phyloP scores from a whole-genome alignment of 1,140 invertebrate species.

The Cydia strobilella region DNA sequence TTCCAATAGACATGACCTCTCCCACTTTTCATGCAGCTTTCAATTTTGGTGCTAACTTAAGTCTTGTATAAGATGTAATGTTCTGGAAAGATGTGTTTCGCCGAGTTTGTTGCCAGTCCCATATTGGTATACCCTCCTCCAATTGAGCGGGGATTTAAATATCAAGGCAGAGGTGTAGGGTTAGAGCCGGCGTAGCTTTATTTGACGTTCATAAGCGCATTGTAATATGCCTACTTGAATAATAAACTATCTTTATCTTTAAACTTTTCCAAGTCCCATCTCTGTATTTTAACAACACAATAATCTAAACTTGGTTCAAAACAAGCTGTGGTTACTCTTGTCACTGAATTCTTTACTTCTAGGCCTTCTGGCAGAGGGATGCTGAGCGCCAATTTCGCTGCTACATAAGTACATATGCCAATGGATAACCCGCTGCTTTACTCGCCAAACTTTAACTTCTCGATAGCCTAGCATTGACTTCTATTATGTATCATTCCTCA shows the following conservation, averaged over 20 bases:
- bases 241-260: too few relatives aligned
- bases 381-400: conserved; percentile 97
- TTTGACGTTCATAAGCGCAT: too few relatives aligned
- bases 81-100: too few relatives aligned
- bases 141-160: too few relatives aligned
- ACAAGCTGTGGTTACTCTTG: conserved; percentile 97
- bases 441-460: conserved; percentile 98
- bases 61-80: too few relatives aligned
- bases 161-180: too few relatives aligned
- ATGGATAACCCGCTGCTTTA: conserved; percentile 96
- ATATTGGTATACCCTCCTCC: too few relatives aligned
- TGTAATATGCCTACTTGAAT: too few relatives aligned
- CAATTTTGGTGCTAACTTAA: conserved; percentile 99
- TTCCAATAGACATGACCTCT: conserved; percentile 99
- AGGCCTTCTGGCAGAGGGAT: conserved; percentile 91
- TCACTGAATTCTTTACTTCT: conserved; percentile 98
- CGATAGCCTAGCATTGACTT: conserved; percentile 98
- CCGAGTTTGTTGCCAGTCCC: too few relatives aligned
- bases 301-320: conserved; percentile 99
- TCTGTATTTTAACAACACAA: conserved; percentile 98
- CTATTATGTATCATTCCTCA: conserved; percentile 96
- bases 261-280: conserved; percentile 99
- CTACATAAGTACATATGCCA: conserved; percentile 99
- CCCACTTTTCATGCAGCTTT: conserved; percentile 99
- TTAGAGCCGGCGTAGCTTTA: too few relatives aligned